Conservation (phyloP, 2,113 vertebrate genomes). For the Pavo muticus region DNA sequence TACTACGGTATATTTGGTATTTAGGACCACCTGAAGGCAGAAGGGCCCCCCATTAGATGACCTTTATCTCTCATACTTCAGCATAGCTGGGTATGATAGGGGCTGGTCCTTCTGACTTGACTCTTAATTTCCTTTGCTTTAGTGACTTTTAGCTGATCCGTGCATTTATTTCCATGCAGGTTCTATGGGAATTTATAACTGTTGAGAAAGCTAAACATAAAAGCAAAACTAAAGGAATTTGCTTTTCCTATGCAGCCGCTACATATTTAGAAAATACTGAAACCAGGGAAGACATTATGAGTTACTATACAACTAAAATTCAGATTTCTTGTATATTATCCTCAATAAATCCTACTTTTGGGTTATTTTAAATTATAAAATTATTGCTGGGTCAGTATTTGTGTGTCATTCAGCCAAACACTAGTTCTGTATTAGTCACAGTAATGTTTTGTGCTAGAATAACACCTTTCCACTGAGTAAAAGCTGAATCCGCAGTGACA, state of each 20-base stretch:
- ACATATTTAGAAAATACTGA: constrained; percentile 25
- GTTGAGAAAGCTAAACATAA: neutral
- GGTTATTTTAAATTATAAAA: neutral
- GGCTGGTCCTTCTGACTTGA: neutral
- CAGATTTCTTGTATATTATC: neutral
- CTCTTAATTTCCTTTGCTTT: constrained; percentile 43
- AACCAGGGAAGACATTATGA: constrained; percentile 35
- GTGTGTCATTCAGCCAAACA: neutral
- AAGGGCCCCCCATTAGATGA: neutral
- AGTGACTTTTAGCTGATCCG: constrained; percentile 28
- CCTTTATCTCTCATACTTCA: constrained; percentile 12
- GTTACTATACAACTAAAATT: neutral
- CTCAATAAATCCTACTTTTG: neutral
- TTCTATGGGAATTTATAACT: constrained; percentile 15
- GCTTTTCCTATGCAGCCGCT: neutral
- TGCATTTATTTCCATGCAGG: neutral
- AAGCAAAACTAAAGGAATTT: neutral
- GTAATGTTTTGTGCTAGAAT: neutral
- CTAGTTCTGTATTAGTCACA: neutral
- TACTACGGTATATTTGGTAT: neutral
- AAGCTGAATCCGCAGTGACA: neutral
- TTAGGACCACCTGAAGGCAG: constrained; percentile 5
- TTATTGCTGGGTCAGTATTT: neutral
- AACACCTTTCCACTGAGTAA: neutral
- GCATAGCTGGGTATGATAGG: neutral